A percentile compares a stretch with the other conserved stretches of the same genome.
Evolutionary conservation across 2,888 invertebrate species (phyloP).

Genomic region (Polydrusus cervinus): DNA sequence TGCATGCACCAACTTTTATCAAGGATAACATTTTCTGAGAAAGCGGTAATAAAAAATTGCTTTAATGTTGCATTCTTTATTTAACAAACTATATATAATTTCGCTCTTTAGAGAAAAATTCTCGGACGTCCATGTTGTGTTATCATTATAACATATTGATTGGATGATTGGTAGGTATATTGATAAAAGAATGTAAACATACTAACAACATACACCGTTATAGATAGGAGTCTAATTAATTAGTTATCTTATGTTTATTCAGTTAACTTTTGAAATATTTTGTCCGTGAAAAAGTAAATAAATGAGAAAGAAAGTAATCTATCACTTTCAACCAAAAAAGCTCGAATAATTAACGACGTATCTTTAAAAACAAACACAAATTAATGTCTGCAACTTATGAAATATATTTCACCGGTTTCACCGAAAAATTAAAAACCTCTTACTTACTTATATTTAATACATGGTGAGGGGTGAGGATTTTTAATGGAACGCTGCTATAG

Average conservation of each 20-base stretch:
- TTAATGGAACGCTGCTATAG: too few species aligned
- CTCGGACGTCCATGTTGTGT: not conserved
- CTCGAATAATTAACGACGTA: not conserved
- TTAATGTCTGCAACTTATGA: not conserved
- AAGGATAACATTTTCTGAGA: too few species aligned
- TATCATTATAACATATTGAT: slow-evolving; percentile 4
- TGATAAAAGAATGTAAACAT: not conserved
- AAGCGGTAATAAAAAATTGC: too few species aligned
- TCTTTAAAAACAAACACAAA: not conserved
- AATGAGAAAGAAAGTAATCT: not conserved
- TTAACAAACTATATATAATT: too few species aligned
- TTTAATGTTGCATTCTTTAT: too few species aligned
- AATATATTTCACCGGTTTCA: not conserved
- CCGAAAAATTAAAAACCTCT: not conserved
- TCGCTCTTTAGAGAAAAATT: not conserved
- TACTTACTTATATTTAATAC: too few species aligned
- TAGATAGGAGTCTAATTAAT: slow-evolving; percentile 10
- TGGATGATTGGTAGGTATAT: slow-evolving; percentile 2
- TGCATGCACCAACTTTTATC: too few species aligned
- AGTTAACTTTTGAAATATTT: not conserved
- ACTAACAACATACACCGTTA: slow-evolving; percentile 12
- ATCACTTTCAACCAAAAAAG: not conserved
- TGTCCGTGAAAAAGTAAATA: not conserved
- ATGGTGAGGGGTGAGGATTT: too few species aligned
- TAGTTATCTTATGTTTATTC: slow-evolving; percentile 8